Base-by-base conservation (phyloP, 1,140 invertebrate species). In the Bombus pascuorum region DNA sequence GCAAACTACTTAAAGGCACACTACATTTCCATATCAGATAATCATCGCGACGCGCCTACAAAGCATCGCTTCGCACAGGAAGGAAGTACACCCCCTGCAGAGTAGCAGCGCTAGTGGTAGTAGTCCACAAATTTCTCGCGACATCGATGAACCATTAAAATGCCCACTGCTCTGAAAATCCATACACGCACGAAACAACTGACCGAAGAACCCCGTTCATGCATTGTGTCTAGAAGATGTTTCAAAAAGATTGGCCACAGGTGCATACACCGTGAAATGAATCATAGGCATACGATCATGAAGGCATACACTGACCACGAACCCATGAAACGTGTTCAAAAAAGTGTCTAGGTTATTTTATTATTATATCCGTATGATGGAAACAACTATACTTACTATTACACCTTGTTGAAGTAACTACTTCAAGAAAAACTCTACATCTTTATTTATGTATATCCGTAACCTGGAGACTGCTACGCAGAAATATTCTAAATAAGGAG, bases 61-160 rank as follows among this genome's bases (percentile, higher is more conserved):
- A 44, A 44, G 70, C 37, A 70, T 18, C 70, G 37, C 3, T 71
- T 71, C 28, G 39, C 39, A 4, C 42, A 25, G 37, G 39, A 72
- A 73, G 71, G n/a, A 44, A 73, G n/a, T 15, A 32, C 28, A 47
- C 42, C 42, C 42, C 71, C 28, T 13, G 39, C 13, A 39, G 68
- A 37, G 37, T 42, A 71, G 5, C 39, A 18, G 28, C 5, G 39
- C 12, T 2, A n/a, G 62, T 15, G 2, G 15, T 34, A 18, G 28
- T 32, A 72, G 39, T n/a, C 71, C 39, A 71, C 70, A 73, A 73
- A 73, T 73, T 73, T 32, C 71, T 22, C 42, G 42, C 42, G 71
- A 72, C 71, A 72, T 72, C 71, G 71, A 72, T 18, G 70, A n/a
- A 42, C 70, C 42, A 73, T 44, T 73, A 73, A 44, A 44, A 44